Evolutionary conservation across 2,113 vertebrate genomes (phyloP), one percentile per base, ranked within the genome.

Genomic region (Chroicocephalus ridibundus): DNA sequence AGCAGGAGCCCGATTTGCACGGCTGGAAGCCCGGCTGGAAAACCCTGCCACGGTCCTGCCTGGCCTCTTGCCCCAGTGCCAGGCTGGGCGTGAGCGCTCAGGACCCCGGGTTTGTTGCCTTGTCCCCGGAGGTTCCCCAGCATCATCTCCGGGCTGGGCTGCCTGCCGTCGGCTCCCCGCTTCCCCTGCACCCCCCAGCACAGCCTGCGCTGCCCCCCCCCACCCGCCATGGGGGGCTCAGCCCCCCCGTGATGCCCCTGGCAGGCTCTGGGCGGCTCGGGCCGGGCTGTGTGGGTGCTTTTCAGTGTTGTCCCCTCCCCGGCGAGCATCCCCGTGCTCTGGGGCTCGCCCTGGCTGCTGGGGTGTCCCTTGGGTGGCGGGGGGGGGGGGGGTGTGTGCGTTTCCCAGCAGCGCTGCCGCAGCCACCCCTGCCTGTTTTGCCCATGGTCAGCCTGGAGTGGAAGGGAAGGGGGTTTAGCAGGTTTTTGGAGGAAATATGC

Each of bases 121-220:
- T 69, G 57, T 57, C 44, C 42, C 11, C 5, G 1, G 34, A 58
- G 22, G 20, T 46, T 46, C 22, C 42, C 34, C 70, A 61, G 65
- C 4, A 3, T 42, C 52, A 34, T 34, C 44, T 52, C 49, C 19
- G 26, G 27, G 47, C 62, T 90, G 40, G 15, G 51, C 70, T 88
- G 38, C 22, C 36, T 21, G 54, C n/a, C 72, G 31, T 51, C 0
- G 0, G 34, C 47, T 54, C 26, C 62, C 40, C 1, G 1, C 3
- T 42, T 31, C 24, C 70, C 27, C 68, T 71, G 14, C 7, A 5
- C 15, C 36, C 77, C 22, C 46, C 15, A 81, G n/a, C 61, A 60
- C 24, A 24, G n/a, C n/a, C 71, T 31, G 13, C 20, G 9, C 57
- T 32, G 24, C n/a, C 1, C 0, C 16, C 47, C 1, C 8, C 47